Percentiles rank a stretch among this genome's conserved stretches.
Evolutionary conservation across 2,888 invertebrate genomes (phyloP).

Genomic region (Antheraea yamamai): DNA sequence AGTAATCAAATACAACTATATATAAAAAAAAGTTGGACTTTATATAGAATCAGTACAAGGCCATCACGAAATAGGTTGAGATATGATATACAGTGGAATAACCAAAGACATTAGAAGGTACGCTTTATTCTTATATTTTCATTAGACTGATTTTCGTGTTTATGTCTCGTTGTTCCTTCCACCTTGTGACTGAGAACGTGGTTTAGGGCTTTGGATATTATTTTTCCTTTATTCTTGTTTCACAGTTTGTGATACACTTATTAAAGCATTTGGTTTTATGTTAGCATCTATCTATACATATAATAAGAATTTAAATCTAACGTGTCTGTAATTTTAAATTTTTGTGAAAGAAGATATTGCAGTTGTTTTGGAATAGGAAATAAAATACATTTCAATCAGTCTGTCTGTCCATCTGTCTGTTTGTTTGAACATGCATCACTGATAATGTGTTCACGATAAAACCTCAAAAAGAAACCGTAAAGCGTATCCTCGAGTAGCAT

Average conservation of each 20-base stretch:
- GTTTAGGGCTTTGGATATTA: too few species aligned
- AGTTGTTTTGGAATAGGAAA: too few species aligned
- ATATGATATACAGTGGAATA: background rate
- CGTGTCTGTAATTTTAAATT: too few species aligned
- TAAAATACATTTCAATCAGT: too few species aligned
- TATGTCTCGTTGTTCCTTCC: background rate
- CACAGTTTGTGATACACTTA: background rate
- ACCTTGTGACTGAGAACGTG: background rate
- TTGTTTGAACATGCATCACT: too few species aligned
- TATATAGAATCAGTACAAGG: slow-evolving; percentile 15
- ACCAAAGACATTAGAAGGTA: background rate
- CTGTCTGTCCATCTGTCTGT: too few species aligned
- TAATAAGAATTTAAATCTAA: too few species aligned
- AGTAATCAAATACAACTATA: background rate
- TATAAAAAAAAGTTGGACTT: background rate
- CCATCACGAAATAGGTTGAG: background rate
- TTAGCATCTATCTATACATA: background rate
- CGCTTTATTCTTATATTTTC: background rate
- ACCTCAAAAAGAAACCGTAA: too few species aligned
- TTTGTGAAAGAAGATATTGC: too few species aligned
- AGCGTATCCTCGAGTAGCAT: too few species aligned
- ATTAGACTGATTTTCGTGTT: background rate
- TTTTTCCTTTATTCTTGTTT: background rate
- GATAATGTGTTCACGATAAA: too few species aligned
- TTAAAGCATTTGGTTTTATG: background rate